These are phyloP conservation scores for Rhynchomys soricoides DNA, from an alignment of 2,113 vertebrate species.

Conservation along the genomic window DNA sequence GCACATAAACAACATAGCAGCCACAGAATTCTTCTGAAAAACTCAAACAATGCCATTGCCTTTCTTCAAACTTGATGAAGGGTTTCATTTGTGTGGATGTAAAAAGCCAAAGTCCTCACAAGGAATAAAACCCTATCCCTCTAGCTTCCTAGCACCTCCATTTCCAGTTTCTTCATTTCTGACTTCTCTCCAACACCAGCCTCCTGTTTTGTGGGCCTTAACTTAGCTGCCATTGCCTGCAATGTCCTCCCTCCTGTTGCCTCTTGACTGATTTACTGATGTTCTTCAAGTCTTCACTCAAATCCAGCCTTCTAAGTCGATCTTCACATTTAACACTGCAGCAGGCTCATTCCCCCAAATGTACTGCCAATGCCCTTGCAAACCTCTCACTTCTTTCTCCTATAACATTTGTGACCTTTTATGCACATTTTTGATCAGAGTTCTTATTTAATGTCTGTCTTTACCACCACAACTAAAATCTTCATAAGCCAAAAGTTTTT, in stretches of 20 bases:
- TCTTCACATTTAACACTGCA: background rate
- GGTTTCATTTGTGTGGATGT: background rate
- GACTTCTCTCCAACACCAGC: no score
- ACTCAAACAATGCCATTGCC: background rate
- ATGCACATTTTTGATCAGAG: background rate
- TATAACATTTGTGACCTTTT: background rate
- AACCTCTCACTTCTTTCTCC: background rate
- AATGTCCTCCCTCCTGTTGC: background rate
- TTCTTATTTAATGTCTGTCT: slow-evolving; percentile 16
- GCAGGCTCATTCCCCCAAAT: background rate
- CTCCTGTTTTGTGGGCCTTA: background rate
- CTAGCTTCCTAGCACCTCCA: accelerated
- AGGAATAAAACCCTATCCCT: background rate
- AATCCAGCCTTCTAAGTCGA: background rate
- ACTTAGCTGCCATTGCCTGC: background rate
- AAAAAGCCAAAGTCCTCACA: background rate
- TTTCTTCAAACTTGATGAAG: background rate
- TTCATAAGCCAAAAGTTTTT: background rate
- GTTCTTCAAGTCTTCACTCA: background rate
- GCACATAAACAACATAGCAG: background rate
- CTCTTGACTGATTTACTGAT: background rate
- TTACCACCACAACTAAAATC: background rate
- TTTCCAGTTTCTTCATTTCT: background rate
- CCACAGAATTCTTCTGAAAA: background rate
- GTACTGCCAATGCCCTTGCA: background rate